Evolutionary conservation across 2,113 vertebrate species (phyloP).

Genomic region (Nothobranchius kuhntae): DNA sequence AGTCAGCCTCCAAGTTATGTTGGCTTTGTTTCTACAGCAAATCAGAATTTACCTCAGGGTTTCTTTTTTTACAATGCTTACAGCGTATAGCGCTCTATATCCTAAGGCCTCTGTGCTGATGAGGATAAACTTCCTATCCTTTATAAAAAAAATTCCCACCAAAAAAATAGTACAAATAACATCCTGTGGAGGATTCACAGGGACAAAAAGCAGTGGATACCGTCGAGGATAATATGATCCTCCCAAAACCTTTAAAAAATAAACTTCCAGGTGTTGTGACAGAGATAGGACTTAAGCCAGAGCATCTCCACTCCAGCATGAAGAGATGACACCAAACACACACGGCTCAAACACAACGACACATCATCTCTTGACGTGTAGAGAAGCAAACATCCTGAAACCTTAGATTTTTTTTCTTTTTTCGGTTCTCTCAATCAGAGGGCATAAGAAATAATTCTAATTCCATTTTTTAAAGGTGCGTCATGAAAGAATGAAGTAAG

Average conservation of each 20-base stretch:
- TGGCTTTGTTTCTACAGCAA: not conserved
- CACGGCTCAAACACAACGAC: not conserved
- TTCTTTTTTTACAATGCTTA: not conserved
- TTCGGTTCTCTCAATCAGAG: not conserved
- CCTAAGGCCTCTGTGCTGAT: not conserved
- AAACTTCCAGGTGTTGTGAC: conserved; percentile 19
- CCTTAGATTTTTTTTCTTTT: not conserved
- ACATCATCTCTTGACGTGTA: not conserved
- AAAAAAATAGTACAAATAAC: not conserved
- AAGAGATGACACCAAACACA: conserved; percentile 9
- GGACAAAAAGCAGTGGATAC: conserved; percentile 1
- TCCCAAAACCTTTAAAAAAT: not conserved
- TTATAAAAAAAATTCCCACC: not conserved
- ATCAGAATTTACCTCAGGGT: not conserved
- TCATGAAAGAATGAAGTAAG: no score
- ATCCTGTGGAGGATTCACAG: not conserved
- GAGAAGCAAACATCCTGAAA: conserved; percentile 8
- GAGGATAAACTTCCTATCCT: not conserved
- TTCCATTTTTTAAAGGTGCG: no score
- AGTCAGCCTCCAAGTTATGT: not conserved
- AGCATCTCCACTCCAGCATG: conserved; percentile 5
- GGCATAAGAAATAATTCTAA: no score
- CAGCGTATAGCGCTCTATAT: not conserved
- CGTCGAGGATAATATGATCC: conserved; percentile 9
- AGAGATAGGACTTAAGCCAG: conserved; percentile 2